Evolutionary conservation across 2,888 invertebrate genomes (phyloP), one percentile per base, ranked within the genome.

Genomic region (Tetranychus piercei): DNA sequence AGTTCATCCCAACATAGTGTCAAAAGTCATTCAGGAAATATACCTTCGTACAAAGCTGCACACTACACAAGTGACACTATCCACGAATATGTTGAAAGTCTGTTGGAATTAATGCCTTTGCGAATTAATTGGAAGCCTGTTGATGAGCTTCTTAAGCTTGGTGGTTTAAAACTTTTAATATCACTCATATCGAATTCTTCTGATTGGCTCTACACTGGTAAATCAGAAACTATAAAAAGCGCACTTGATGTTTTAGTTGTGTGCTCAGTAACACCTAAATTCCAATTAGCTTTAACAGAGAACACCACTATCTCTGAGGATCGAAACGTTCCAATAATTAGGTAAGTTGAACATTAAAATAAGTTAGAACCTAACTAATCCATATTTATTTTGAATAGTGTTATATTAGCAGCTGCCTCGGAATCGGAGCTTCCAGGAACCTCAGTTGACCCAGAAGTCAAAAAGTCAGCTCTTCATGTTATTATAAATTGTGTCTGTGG

Each of bases 401-500:
- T 93, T 66, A 87, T 94, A 71, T 84, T 94, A 72, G 89, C 86
- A 18, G 90, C 94, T 34, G 92, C 94, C 1, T 93, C 94, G 81
- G 94, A 11, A 69, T 20, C 69, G 20, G 69, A 69, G 5, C 6
- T 23, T 22, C 6, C 94, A 1, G 94, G 94, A 81, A 89, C 92
- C 64, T 89, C 92, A 0, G 87, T 88, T 1, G 77, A 77, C 43
- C 88, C 94, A 0, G 94, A 94, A 79, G 92, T 95, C 0, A 91
- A 94, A 82, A 90, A 91, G 80, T 89, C 94, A 0, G 94, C 96
- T 0, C 84, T 97, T 1, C 88, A 90, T 79, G 91, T 94, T 23
- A 86, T 97, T 75, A 91, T 93, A 74, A 94, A 94, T 83, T 94
- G 94, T 82, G 92, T 95, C 1, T 94, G 94, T 84, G 92, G 92